phyloP scores from a whole-genome alignment of 1,140 invertebrate species.

The Penaeus japonicus region DNA sequence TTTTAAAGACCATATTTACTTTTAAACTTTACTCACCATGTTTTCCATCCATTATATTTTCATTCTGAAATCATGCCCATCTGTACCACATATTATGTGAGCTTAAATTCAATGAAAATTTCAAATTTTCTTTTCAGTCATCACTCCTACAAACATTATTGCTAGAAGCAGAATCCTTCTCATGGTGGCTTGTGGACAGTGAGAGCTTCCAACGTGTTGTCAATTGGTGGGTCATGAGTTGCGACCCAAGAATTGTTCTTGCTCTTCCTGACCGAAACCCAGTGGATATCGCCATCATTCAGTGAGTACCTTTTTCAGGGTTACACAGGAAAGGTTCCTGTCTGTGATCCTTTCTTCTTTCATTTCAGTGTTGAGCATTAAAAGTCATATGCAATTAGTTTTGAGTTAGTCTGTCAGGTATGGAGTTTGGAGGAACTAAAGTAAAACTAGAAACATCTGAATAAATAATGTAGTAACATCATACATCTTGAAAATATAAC shows the following conservation, averaged over 20 bases:
- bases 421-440: neutral
- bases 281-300: constrained; percentile 68
- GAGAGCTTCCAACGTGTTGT: constrained; percentile 73
- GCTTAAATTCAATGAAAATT: too few relatives aligned
- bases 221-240: constrained; percentile 81
- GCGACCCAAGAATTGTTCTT: constrained; percentile 76
- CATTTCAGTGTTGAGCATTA: too few relatives aligned
- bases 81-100: too few relatives aligned
- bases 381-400: too few relatives aligned
- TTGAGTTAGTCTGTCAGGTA: too few relatives aligned
- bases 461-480: neutral
- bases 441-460: neutral
- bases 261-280: constrained; percentile 65
- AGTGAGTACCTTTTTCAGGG: constrained; percentile 62
- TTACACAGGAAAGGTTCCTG: too few relatives aligned
- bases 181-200: constrained; percentile 77
- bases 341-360: too few relatives aligned
- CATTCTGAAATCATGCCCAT: too few relatives aligned
- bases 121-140: constrained; percentile 18
- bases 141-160: constrained; percentile 64
- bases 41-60: too few relatives aligned
- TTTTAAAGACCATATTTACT: too few relatives aligned
- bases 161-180: constrained; percentile 72
- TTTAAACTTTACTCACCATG: too few relatives aligned
- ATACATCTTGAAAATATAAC: neutral